phyloP scores from a whole-genome alignment of 1,140 invertebrate genomes.

The Danaus melanippus region DNA sequence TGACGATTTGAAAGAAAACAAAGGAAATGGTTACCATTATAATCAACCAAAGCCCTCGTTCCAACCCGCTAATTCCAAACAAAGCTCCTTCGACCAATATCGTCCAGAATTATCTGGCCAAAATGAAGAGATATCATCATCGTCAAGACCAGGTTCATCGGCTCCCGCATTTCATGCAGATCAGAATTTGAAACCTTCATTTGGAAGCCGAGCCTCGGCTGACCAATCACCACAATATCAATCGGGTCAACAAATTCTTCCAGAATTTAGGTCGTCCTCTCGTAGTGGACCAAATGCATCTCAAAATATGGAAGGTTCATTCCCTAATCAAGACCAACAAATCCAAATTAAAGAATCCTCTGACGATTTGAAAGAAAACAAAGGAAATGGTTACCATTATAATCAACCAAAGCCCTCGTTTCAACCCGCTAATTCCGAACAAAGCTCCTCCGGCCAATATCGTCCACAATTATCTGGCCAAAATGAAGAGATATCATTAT shows the following conservation, averaged over 20 bases:
- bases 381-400: conserved; percentile 7
- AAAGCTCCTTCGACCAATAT: no score
- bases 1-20: no score
- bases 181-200: conserved; percentile 4
- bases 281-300: not conserved
- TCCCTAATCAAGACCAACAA: not conserved
- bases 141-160: not conserved
- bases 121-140: not conserved
- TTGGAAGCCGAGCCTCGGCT: not conserved
- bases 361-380: not conserved
- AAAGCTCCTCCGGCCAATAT: conserved; percentile 7
- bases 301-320: no score
- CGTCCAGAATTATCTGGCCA: conserved; percentile 6
- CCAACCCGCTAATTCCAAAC: no score
- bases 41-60: conserved; percentile 22
- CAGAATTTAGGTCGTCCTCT: not conserved
- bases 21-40: conserved; percentile 31
- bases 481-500: not conserved
- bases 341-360: not conserved
- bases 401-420: conserved; percentile 15
- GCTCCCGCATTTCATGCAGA: not conserved
- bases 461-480: conserved; percentile 8
- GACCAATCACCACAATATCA: not conserved
- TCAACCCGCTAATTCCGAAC: conserved; percentile 4
- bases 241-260: not conserved